Evolutionary conservation across 1,140 invertebrate species (phyloP), one percentile per base, ranked within the genome.

Genomic region (Dendrolimus kikuchii): DNA sequence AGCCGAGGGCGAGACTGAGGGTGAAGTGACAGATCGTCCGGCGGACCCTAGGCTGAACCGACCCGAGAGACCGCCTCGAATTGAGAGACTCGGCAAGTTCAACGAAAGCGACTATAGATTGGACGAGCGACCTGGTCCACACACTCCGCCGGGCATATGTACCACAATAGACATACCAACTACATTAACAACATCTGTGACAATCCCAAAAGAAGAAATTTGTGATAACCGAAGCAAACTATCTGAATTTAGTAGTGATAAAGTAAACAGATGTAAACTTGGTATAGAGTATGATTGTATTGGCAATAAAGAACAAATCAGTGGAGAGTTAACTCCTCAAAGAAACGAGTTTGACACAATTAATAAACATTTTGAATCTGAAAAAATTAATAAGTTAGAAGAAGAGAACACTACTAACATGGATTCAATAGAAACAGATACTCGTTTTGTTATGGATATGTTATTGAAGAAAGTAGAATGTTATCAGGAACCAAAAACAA

Each of bases 1-100:
- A 51, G 6, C 45, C 37, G n/a, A 48, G 7, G 38, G 9, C 39
- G 36, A 42, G 36, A 7, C 41, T 40, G 77, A 93, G 90, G 80
- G 92, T 93, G 88, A 93, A 92, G 64, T 57, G 91, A 55, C 77
- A 62, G 77, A 71, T 38, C 64, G 69, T 2, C 71, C 67, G 5
- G 57, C 65, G 64, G 66, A 71, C n/a, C 73, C 68, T 2, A 53
- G 68, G 0, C 58, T 74, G n/a, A 55, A 64, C 42, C 45, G 68
- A 42, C 62, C 62, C n/a, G 61, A 68, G 48, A 55, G 64, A 36
- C 59, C 55, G 7, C 53, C 50, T 40, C 59, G 56, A n/a, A 49
- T 61, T 0, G 74, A 80, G 8, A 70, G 55, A 56, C 45, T 68
- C 42, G 57, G 55, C 10, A 77, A 77, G 48, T 57, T 69, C 36